These are phyloP conservation scores for Drosophila miranda DNA, from an alignment of 1,140 invertebrate species.

Conservation along the genomic window DNA sequence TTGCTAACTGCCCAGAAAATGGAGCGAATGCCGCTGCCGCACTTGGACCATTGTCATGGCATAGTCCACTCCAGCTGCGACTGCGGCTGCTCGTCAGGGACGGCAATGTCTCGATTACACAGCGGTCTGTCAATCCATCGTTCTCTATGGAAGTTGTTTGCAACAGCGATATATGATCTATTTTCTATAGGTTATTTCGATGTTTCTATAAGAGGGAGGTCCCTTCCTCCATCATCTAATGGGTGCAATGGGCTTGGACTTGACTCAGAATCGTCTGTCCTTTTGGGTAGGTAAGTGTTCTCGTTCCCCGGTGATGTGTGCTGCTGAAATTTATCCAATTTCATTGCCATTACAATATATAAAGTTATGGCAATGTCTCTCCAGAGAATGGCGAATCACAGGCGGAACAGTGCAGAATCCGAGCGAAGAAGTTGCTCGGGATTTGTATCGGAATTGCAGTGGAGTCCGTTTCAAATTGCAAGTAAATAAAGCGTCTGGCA, in stretches of 20 bases:
- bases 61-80: too few relatives aligned
- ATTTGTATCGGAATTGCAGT: constrained; percentile 58
- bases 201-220: too few relatives aligned
- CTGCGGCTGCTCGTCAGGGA: too few relatives aligned
- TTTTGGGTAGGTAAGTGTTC: neutral
- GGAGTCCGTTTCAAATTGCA: constrained; percentile 64
- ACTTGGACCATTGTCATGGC: constrained; percentile 38
- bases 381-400: constrained; percentile 27
- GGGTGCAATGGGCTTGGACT: too few relatives aligned
- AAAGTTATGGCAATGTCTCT: constrained; percentile 71
- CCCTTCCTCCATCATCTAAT: too few relatives aligned
- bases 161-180: too few relatives aligned
- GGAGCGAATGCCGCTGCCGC: constrained; percentile 23
- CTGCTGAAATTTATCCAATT: constrained; percentile 54
- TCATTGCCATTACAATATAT: constrained; percentile 72
- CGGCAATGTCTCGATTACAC: too few relatives aligned
- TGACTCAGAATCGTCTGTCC: too few relatives aligned
- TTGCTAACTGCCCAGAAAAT: constrained; percentile 70
- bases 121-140: too few relatives aligned
- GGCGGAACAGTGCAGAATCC: constrained; percentile 19
- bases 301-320: constrained; percentile 34
- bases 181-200: too few relatives aligned
- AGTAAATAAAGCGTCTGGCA: constrained; percentile 68
- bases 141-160: too few relatives aligned
- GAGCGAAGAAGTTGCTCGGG: constrained; percentile 20